phyloP scores from a whole-genome alignment of 2,888 invertebrate species.

The Agonopterix heracliana region DNA sequence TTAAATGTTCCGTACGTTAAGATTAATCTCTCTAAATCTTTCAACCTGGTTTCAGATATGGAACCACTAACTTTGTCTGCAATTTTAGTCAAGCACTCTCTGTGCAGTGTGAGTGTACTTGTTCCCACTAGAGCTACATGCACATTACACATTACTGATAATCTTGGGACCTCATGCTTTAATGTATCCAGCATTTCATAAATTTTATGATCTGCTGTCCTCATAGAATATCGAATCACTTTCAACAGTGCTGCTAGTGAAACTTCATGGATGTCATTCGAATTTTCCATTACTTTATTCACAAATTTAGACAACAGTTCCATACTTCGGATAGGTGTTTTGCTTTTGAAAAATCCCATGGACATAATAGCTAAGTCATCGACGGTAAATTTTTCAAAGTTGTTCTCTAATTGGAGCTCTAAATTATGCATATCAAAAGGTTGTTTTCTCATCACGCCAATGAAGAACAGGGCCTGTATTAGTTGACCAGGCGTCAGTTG shows the following conservation, averaged over 20 bases:
- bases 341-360: slow-evolving; percentile 87
- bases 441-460: slow-evolving; percentile 76
- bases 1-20: slow-evolving; percentile 79
- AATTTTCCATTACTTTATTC: slow-evolving; percentile 61
- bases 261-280: slow-evolving; percentile 77
- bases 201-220: slow-evolving; percentile 59
- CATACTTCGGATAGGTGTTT: slow-evolving; percentile 76
- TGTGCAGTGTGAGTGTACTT: slow-evolving; percentile 50
- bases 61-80: slow-evolving; percentile 67
- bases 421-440: slow-evolving; percentile 79
- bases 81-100: slow-evolving; percentile 54
- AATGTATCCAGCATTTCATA: slow-evolving; percentile 71
- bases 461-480: slow-evolving; percentile 80
- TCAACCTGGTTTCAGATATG: slow-evolving; percentile 74
- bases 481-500: slow-evolving; percentile 77
- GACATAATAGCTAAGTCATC: slow-evolving; percentile 83
- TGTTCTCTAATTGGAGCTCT: slow-evolving; percentile 73
- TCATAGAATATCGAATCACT: slow-evolving; percentile 76
- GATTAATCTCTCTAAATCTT: slow-evolving; percentile 84
- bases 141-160: slow-evolving; percentile 78
- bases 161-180: slow-evolving; percentile 70
- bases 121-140: slow-evolving; percentile 81
- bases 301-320: slow-evolving; percentile 70
- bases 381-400: slow-evolving; percentile 73
- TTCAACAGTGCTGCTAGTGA: slow-evolving; percentile 81